These are phyloP conservation scores for Platysteira castanea DNA, from an alignment of 2,113 vertebrate genomes.

Conservation along the genomic window DNA sequence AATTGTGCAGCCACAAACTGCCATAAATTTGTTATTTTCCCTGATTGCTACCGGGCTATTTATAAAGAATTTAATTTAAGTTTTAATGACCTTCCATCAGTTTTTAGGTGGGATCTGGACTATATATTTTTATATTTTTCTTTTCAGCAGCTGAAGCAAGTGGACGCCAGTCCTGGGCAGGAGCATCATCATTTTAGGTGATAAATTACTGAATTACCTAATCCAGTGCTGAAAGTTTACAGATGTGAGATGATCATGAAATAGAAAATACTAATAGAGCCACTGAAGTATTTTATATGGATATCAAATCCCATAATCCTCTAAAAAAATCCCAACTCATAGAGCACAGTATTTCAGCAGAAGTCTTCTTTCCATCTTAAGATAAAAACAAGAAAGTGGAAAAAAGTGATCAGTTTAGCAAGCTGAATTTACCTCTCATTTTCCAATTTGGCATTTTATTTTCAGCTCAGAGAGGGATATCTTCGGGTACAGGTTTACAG, in stretches of 20 bases:
- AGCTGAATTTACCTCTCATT: not conserved
- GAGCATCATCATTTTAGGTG: not conserved
- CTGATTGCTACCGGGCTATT: not conserved
- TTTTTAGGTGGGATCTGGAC: not conserved
- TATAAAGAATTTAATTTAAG: not conserved
- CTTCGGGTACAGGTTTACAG: not conserved
- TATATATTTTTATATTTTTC: not conserved
- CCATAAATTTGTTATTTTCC: not conserved
- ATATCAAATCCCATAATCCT: not conserved
- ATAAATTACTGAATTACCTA: not conserved
- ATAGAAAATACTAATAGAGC: not conserved
- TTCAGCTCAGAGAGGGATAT: not conserved
- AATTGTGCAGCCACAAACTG: not conserved
- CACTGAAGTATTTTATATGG: not conserved
- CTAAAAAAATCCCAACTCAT: fast-evolving
- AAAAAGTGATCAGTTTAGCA: not conserved
- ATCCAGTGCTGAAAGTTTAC: not conserved
- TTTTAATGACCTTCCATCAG: not conserved
- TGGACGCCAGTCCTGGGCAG: not conserved
- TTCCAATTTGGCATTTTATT: not conserved
- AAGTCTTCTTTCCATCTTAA: not conserved
- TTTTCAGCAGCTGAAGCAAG: not conserved
- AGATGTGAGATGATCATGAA: not conserved
- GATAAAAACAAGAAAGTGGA: not conserved
- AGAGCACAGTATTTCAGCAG: not conserved